Evolutionary conservation across 2,888 invertebrate species (phyloP).

Genomic region (Lycophotia porphyrea): DNA sequence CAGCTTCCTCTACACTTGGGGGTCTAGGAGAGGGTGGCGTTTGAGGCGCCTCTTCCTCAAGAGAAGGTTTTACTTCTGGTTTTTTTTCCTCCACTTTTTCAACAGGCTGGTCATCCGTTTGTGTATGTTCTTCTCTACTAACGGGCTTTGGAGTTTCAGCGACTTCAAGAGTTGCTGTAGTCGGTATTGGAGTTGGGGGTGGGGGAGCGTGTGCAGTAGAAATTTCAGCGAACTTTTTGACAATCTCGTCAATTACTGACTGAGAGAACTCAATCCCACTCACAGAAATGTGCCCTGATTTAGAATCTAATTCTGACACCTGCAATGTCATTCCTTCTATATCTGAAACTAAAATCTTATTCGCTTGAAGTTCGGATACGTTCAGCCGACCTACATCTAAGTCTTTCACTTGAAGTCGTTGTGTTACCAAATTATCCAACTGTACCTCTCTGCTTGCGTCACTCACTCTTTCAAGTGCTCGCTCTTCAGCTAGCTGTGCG

Average conservation of each 20-base stretch:
- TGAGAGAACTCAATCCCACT: conserved; percentile 93
- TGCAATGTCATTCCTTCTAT: conserved; percentile 94
- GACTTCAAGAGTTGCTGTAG: conserved; percentile 61
- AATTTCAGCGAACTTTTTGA: conserved; percentile 89
- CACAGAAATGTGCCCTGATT: conserved; percentile 92
- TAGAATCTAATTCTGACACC: conserved; percentile 93
- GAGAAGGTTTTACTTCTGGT: conserved; percentile 55
- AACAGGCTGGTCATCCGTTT: conserved; percentile 76
- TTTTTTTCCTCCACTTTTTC: conserved; percentile 62
- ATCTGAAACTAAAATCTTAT: conserved; percentile 95
- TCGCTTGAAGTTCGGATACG: conserved; percentile 94
- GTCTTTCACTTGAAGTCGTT: conserved; percentile 93
- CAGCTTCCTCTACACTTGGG: conserved; percentile 73
- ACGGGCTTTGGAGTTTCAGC: conserved; percentile 73
- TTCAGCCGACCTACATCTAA: conserved; percentile 94
- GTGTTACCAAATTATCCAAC: conserved; percentile 89
- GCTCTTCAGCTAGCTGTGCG: conserved; percentile 71
- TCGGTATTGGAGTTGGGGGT: conserved; percentile 50
- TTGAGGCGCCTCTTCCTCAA: conserved; percentile 58
- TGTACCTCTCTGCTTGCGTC: conserved; percentile 82
- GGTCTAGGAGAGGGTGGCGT: conserved; percentile 68
- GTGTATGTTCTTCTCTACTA: conserved; percentile 85
- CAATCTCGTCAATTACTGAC: conserved; percentile 92
- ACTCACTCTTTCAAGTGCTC: conserved; percentile 80
- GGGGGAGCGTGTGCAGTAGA: conserved; percentile 73